These are phyloP conservation scores for Pterostichus madidus DNA, from an alignment of 2,888 invertebrate genomes.

Conservation along the genomic window DNA sequence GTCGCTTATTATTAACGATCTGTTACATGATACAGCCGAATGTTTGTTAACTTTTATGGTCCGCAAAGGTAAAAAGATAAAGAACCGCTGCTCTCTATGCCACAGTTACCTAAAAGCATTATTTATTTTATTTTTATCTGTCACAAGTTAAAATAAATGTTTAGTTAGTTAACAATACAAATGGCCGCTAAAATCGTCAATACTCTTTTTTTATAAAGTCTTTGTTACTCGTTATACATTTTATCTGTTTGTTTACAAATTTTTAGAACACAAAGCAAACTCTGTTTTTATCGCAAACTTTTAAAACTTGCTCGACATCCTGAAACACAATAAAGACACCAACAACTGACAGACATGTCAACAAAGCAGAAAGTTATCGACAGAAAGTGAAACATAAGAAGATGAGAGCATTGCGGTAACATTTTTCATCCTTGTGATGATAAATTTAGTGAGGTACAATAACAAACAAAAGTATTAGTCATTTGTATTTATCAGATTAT, in stretches of 20 bases:
- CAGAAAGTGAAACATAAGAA: slow-evolving; percentile 19
- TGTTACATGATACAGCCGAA: too few species aligned
- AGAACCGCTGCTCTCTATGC: too few species aligned
- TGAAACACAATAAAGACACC: slow-evolving; percentile 15
- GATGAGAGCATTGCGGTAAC: background rate
- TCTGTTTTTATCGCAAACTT: slow-evolving; percentile 24
- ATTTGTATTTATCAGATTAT: slow-evolving; percentile 22
- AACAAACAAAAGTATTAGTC: slow-evolving; percentile 38
- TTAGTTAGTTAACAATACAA: too few species aligned
- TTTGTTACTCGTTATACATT: background rate
- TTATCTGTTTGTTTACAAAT: slow-evolving; percentile 32
- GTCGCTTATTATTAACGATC: too few species aligned
- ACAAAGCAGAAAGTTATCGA: slow-evolving; percentile 28
- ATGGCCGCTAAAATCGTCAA: too few species aligned
- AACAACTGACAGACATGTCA: slow-evolving; percentile 4
- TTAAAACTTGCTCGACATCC: background rate
- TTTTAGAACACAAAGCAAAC: slow-evolving; percentile 16
- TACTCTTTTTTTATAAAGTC: background rate
- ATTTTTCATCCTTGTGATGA: slow-evolving; percentile 4
- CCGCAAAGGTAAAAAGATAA: too few species aligned
- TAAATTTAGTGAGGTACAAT: slow-evolving; percentile 2
- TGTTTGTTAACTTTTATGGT: too few species aligned
- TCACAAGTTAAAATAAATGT: too few species aligned
- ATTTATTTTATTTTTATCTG: too few species aligned
- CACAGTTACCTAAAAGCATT: too few species aligned